phyloP scores from a whole-genome alignment of 2,888 invertebrate genomes.

The Pachydiplax longipennis region DNA sequence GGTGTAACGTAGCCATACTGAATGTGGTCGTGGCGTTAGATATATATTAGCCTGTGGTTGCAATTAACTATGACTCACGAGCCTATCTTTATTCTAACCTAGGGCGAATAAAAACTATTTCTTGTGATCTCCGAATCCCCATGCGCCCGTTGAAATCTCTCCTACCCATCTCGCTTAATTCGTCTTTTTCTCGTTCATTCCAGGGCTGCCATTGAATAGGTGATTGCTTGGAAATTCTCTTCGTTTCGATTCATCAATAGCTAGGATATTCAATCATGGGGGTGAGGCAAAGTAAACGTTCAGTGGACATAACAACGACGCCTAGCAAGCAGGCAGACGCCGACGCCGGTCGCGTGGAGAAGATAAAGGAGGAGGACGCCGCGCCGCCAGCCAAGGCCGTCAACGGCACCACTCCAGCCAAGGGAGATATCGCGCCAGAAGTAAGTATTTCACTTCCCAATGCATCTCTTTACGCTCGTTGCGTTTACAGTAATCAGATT shows the following conservation, averaged over 20 bases:
- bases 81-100: no score
- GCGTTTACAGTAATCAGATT: no score
- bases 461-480: not conserved
- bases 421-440: not conserved
- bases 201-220: slow-evolving; percentile 50
- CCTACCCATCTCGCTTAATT: no score
- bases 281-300: slow-evolving; percentile 86
- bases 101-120: no score
- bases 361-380: slow-evolving; percentile 65
- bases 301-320: slow-evolving; percentile 83
- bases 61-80: no score
- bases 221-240: slow-evolving; percentile 62
- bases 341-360: slow-evolving; percentile 59
- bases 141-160: no score
- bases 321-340: slow-evolving; percentile 66
- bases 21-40: slow-evolving; percentile 57
- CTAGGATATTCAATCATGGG: slow-evolving; percentile 68
- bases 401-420: slow-evolving; percentile 66
- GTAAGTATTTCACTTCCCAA: not conserved
- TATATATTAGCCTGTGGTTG: not conserved
- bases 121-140: no score
- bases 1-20: slow-evolving; percentile 60
- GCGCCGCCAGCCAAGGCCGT: slow-evolving; percentile 61
- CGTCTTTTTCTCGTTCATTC: no score
- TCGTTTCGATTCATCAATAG: slow-evolving; percentile 65